Percentiles rank a stretch among this genome's conserved stretches.
Conservation (phyloP, 2,888 invertebrate species). For the Galeopsomyia nigrocyanea region DNA sequence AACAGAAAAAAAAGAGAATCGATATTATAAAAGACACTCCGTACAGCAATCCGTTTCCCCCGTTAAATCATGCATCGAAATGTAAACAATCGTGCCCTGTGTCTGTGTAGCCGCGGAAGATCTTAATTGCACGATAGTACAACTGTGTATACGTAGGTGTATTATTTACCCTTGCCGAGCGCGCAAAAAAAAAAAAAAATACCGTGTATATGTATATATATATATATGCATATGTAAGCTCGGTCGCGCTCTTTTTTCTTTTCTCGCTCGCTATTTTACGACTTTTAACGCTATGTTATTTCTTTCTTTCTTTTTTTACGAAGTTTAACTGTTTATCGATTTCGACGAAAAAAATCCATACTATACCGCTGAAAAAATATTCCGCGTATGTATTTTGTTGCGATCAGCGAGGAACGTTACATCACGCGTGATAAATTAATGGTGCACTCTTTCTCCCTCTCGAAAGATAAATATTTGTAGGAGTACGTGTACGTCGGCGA, state of each 20-base stretch:
- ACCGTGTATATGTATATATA: neutral
- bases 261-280: too few relatives aligned
- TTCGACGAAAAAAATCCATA: too few relatives aligned
- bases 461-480: too few relatives aligned
- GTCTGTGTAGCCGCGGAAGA: conserved; percentile 51
- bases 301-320: too few relatives aligned
- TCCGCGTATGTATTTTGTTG: too few relatives aligned
- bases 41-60: conserved; percentile 27
- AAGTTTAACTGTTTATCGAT: too few relatives aligned
- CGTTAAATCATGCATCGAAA: conserved; percentile 59
- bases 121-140: conserved; percentile 64
- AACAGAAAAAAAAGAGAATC: neutral
- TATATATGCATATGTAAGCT: neutral
- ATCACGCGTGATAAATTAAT: too few relatives aligned
- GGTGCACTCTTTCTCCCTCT: too few relatives aligned
- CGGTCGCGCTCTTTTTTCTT: neutral
- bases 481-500: too few relatives aligned
- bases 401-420: too few relatives aligned
- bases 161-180: neutral
- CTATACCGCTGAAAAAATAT: too few relatives aligned
- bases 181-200: neutral
- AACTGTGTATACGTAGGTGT: neutral
- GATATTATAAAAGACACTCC: neutral
- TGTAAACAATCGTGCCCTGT: conserved; percentile 49
- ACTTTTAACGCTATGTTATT: too few relatives aligned